These are phyloP conservation scores for Darevskia nairensis DNA, from an alignment of 2,797 vertebrate species.

Conservation along the genomic window DNA sequence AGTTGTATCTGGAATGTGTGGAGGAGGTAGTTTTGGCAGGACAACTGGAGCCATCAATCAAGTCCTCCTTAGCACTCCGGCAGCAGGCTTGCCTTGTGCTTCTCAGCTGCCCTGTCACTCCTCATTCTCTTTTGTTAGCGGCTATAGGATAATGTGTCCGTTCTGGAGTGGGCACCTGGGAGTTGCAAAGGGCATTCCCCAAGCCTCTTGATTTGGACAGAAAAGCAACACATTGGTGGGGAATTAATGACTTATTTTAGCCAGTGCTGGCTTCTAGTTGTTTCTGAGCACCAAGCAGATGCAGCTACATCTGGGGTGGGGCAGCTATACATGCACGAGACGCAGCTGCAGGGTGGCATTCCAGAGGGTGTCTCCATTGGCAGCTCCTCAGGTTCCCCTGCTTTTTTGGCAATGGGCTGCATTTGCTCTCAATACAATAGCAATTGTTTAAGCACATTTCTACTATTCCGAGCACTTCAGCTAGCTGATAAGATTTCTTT, in stretches of 20 bases:
- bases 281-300: too few relatives aligned
- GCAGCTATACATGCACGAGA: too few relatives aligned
- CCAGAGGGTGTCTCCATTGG: too few relatives aligned
- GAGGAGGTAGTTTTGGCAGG: neutral
- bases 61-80: constrained; percentile 5
- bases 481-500: too few relatives aligned
- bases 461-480: neutral
- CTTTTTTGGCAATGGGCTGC: too few relatives aligned
- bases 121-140: constrained; percentile 19
- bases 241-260: too few relatives aligned
- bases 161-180: constrained; percentile 2
- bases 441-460: neutral
- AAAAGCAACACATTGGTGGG: too few relatives aligned
- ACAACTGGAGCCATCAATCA: constrained; percentile 32
- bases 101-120: constrained; percentile 20
- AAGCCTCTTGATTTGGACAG: neutral
- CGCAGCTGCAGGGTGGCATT: too few relatives aligned
- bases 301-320: too few relatives aligned
- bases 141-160: neutral
- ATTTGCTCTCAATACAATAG: neutral
- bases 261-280: too few relatives aligned
- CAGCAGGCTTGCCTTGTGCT: neutral
- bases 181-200: neutral
- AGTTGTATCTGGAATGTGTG: constrained; percentile 15
- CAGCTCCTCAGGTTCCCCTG: too few relatives aligned